phyloP scores from a whole-genome alignment of 1,140 invertebrate genomes.

The Leptopilina clavipes region DNA sequence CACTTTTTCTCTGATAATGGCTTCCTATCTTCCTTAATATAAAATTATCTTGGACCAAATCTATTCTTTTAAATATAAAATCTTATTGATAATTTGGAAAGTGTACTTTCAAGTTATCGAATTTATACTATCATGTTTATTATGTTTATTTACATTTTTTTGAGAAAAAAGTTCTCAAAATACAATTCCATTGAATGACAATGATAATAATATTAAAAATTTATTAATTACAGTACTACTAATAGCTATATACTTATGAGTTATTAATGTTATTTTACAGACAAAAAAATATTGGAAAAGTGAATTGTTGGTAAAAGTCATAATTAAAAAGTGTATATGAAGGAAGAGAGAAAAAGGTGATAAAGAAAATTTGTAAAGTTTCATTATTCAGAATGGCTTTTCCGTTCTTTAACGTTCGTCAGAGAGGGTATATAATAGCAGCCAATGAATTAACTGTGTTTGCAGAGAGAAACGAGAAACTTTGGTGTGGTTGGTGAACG shows the following conservation, averaged over 20 bases:
- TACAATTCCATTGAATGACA: too few relatives aligned
- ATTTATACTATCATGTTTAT: too few relatives aligned
- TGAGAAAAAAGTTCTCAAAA: too few relatives aligned
- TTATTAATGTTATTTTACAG: too few relatives aligned
- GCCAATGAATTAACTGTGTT: conserved; percentile 69
- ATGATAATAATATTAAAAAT: too few relatives aligned
- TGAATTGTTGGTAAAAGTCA: not conserved
- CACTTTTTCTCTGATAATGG: not conserved
- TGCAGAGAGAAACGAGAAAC: conserved; percentile 62
- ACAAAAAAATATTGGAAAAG: not conserved
- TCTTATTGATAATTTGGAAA: too few relatives aligned
- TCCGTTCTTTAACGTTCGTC: conserved; percentile 53
- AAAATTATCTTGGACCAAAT: too few relatives aligned
- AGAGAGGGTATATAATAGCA: conserved; percentile 44
- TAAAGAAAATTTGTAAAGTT: conserved; percentile 39
- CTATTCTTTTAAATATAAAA: too few relatives aligned
- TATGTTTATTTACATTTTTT: too few relatives aligned
- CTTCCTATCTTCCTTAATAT: not conserved
- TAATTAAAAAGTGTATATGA: conserved; percentile 7
- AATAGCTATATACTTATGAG: too few relatives aligned
- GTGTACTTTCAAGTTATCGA: too few relatives aligned
- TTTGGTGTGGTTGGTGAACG: conserved; percentile 34
- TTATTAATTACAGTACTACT: too few relatives aligned
- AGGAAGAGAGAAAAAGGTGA: not conserved
- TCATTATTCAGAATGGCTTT: conserved; percentile 56